Evolutionary conservation across 2,797 vertebrate genomes (phyloP), one percentile per base, ranked within the genome.

Genomic region (Melanotaenia trifasciata): DNA sequence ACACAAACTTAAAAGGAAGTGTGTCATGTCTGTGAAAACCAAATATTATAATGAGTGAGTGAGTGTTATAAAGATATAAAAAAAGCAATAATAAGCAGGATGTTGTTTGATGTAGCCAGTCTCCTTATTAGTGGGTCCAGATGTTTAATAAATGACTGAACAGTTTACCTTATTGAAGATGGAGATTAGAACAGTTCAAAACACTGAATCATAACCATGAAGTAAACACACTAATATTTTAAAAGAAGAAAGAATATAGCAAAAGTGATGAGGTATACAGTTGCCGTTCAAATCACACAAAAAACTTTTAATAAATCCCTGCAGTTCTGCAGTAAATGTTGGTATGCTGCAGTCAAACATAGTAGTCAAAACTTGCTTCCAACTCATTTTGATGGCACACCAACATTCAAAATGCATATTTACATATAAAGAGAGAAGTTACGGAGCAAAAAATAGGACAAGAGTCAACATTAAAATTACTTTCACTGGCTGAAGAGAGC

Each of bases 71-170:
- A 16, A 32, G 13, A 60, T 38, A 24, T 61, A 64, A 64, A 63
- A 35, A 28, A 50, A 18, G 43, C 43, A 7, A 20, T 20, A 7
- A 20, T 20, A 5, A 22, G 1, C 22, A 76, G 40, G 36, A 38
- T 24, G 53, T 65, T 11, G 38, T 22, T 1, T 10, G n/a, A 58
- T 79, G 65, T 74, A 56, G 22, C 63, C 26, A 56, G 1, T 64
- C 2, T 56, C 68, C 14, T 66, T 57, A 74, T 59, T 26, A 20
- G 22, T 64, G 6, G 65, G 1, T 51, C 30, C 78, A 87, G 58
- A 71, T 76, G 70, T 76, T 81, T 66, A 64, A 8, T 14, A 56
- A 8, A 67, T 67, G 54, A 58, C 13, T 56, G 32, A 54, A 51
- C 3, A 57, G 8, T 5, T 77, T 69, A 72, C 24, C 11, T 71